Evolutionary conservation across 2,113 vertebrate species (phyloP), one percentile per base, ranked within the genome.

Genomic region (Pollachius pollachius): DNA sequence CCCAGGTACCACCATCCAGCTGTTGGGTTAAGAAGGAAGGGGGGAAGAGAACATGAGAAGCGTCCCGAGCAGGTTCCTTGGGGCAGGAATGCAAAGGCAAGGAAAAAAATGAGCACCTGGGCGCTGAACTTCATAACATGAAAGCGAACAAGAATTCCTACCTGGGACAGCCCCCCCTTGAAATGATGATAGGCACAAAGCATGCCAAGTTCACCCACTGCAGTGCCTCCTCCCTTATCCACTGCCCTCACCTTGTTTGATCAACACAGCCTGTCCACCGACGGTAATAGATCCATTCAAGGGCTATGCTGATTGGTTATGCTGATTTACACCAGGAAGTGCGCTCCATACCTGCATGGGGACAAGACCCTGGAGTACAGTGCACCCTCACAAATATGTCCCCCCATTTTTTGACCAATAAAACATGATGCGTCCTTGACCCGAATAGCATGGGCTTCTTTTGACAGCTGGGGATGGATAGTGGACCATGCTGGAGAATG

Each of bases 301-400:
- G 30, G 30, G 30, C 41, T 8, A 11, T 80, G 59, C 56, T 18
- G 15, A 5, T 58, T 65, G 72, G 67, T 0, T 65, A 25, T n/a
- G 71, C 77, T 70, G 75, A 79, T 77, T 71, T 41, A 52, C 68
- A 71, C 68, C 88, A 89, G 86, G 86, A 89, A 88, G 87, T 82
- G 74, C 85, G 74, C 71, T 83, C 84, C 83, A 83, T 84, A 83
- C 83, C 64, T 70, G 52, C 69, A 52, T 61, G 27, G 58, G 57
- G 64, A 52, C 41, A 41, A 72, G 68, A 57, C 61, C 56, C 60
- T n/a, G 69, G 72, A 73, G 65, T 18, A 84, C 85, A 85, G 73
- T 83, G 17, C 71, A 27, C 56, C 66, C 65, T 74, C 67, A 68
- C 72, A 77, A 73, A 48, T 48, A 48, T 48, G 41, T 13, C 41